Evolutionary conservation across 2,888 invertebrate genomes (phyloP).

Genomic region (Galerucella nymphaeae): DNA sequence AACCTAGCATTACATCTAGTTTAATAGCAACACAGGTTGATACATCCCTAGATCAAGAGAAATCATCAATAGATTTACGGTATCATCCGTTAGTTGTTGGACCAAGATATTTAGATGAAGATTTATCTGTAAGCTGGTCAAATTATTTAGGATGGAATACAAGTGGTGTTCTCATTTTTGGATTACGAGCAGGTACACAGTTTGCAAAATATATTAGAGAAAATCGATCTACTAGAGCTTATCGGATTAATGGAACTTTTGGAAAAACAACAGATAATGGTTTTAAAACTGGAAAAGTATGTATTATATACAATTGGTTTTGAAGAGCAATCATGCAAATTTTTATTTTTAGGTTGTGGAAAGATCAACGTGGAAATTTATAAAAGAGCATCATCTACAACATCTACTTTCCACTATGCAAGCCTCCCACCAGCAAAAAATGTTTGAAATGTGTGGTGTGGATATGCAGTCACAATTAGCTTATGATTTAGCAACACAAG

Average conservation of each 20-base stretch:
- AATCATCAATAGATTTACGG: constrained; percentile 19
- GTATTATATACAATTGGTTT: too few relatives aligned
- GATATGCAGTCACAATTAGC: constrained; percentile 88
- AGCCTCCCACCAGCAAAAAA: constrained; percentile 85
- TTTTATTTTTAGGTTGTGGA: constrained; percentile 67
- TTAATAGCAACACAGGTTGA: neutral
- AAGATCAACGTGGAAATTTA: constrained; percentile 76
- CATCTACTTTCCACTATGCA: constrained; percentile 82
- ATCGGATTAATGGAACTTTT: constrained; percentile 78
- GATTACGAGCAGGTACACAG: constrained; percentile 75
- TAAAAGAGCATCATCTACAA: constrained; percentile 78
- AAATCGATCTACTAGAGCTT: constrained; percentile 76
- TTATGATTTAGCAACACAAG: constrained; percentile 87
- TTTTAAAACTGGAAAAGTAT: constrained; percentile 74
- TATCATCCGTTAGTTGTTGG: constrained; percentile 80
- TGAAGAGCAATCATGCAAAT: neutral
- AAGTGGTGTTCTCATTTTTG: constrained; percentile 83
- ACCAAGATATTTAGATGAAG: constrained; percentile 76
- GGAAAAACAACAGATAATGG: constrained; percentile 82
- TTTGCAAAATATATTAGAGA: constrained; percentile 69
- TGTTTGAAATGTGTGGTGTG: constrained; percentile 84
- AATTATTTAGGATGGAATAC: constrained; percentile 73
- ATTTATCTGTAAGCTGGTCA: constrained; percentile 73
- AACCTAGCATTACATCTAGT: neutral
- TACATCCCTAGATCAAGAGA: neutral